Evolutionary conservation across 2,113 vertebrate genomes (phyloP).

Genomic region (Cebus imitator): DNA sequence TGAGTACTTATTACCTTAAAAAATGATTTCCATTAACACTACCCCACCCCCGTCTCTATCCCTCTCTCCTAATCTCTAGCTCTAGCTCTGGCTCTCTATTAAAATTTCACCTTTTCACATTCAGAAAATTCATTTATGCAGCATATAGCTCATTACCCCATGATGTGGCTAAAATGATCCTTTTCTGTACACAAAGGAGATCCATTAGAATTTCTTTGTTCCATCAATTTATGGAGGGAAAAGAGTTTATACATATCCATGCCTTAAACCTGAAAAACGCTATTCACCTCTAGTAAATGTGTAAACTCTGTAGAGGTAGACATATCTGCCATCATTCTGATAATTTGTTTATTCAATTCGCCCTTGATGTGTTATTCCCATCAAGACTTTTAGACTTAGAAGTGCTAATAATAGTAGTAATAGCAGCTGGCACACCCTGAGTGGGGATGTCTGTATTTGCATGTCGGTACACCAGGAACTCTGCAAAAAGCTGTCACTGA

Average conservation of each 20-base stretch:
- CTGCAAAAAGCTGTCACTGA: not conserved
- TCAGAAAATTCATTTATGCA: constrained; percentile 48
- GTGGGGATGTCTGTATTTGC: not conserved
- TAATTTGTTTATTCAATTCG: not conserved
- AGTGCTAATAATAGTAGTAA: not conserved
- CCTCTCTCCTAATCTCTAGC: not conserved
- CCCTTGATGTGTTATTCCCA: not conserved
- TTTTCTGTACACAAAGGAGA: constrained; percentile 5
- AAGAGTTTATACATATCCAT: not conserved
- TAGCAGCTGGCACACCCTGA: accelerated
- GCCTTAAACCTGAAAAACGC: not conserved
- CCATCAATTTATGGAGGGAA: not conserved
- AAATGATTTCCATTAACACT: constrained; percentile 52
- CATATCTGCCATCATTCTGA: not conserved
- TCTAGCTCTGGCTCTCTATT: not conserved
- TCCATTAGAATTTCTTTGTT: constrained; percentile 32
- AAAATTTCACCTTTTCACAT: constrained; percentile 25
- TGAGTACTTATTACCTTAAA: constrained; percentile 49
- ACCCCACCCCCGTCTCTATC: not conserved
- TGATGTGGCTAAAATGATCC: not conserved
- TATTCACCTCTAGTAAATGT: not conserved
- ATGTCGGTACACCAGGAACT: not conserved
- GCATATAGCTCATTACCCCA: constrained; percentile 17
- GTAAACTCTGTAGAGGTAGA: not conserved
- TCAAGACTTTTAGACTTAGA: not conserved